Percentiles rank a stretch among this genome's conserved stretches.
Evolutionary conservation across 1,140 invertebrate species (phyloP).

Genomic region (Chrysopa pallens): DNA sequence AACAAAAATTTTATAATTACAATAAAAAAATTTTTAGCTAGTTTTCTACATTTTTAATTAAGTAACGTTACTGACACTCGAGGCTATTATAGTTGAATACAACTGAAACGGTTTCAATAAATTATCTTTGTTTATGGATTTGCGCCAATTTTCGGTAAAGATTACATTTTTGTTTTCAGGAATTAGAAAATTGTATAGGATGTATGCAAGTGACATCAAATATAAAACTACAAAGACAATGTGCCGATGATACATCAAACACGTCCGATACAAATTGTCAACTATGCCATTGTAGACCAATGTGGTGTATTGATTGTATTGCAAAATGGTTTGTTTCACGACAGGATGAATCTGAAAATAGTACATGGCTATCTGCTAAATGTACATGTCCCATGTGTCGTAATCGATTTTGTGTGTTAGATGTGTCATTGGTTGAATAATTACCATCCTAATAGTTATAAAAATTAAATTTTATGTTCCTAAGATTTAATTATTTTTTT

Average conservation of each 20-base stretch:
- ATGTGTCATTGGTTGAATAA: slow-evolving; percentile 37
- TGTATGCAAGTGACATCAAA: slow-evolving; percentile 67
- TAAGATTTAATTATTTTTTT: neutral
- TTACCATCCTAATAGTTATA: slow-evolving; percentile 1
- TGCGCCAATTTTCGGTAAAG: neutral
- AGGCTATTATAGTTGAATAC: too few species aligned
- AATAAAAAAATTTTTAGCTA: too few species aligned
- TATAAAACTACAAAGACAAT: slow-evolving; percentile 63
- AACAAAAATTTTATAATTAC: too few species aligned
- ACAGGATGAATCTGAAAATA: slow-evolving; percentile 52
- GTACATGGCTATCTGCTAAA: slow-evolving; percentile 67
- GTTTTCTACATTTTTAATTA: too few species aligned
- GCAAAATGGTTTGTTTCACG: slow-evolving; percentile 78
- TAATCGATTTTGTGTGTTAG: slow-evolving; percentile 68
- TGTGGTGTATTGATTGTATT: slow-evolving; percentile 80
- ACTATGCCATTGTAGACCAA: slow-evolving; percentile 55
- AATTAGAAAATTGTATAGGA: slow-evolving; percentile 67
- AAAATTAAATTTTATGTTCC: neutral
- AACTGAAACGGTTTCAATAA: too few species aligned
- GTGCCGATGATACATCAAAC: slow-evolving; percentile 24
- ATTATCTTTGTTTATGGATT: too few species aligned
- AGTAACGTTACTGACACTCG: too few species aligned
- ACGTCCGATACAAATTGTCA: slow-evolving; percentile 24
- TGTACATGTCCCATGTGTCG: slow-evolving; percentile 80
- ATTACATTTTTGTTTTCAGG: slow-evolving; percentile 28